phyloP scores from a whole-genome alignment of 2,797 vertebrate genomes.

The Thamnophis elegans region DNA sequence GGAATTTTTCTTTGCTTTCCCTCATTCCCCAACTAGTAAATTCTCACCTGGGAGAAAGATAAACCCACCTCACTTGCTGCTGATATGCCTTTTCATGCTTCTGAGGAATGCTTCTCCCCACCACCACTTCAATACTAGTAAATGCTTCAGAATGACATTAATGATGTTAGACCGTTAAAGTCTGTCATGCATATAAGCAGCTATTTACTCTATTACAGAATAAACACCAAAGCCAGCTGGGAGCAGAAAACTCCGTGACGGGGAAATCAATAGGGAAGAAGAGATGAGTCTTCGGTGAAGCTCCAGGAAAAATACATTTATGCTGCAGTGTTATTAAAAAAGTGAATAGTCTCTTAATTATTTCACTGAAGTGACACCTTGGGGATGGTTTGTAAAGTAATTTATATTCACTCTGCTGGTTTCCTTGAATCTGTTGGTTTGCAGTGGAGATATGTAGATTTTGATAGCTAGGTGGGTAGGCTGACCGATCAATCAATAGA shows the following conservation, averaged over 20 bases:
- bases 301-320: conserved; percentile 7
- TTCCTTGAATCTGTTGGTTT: conserved; percentile 4
- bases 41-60: conserved; percentile 25
- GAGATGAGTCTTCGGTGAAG: neutral
- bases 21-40: conserved; percentile 45
- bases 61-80: conserved; percentile 24
- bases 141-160: conserved; percentile 41
- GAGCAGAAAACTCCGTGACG: neutral
- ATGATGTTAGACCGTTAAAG: conserved; percentile 30
- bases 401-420: conserved; percentile 6
- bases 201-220: conserved; percentile 38
- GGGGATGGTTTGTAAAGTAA: conserved; percentile 3
- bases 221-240: conserved; percentile 3
- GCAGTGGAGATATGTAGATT: neutral
- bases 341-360: neutral
- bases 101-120: neutral
- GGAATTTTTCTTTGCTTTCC: conserved; percentile 17
- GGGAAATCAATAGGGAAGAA: neutral
- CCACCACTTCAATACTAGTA: neutral
- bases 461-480: neutral
- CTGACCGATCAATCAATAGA: neutral
- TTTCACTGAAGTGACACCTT: neutral
- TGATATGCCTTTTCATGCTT: conserved; percentile 17
- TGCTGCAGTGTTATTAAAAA: conserved; percentile 11
- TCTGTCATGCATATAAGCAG: conserved; percentile 43